Evolutionary conservation across 2,888 invertebrate genomes (phyloP).

Genomic region (Euzetes globulus): DNA sequence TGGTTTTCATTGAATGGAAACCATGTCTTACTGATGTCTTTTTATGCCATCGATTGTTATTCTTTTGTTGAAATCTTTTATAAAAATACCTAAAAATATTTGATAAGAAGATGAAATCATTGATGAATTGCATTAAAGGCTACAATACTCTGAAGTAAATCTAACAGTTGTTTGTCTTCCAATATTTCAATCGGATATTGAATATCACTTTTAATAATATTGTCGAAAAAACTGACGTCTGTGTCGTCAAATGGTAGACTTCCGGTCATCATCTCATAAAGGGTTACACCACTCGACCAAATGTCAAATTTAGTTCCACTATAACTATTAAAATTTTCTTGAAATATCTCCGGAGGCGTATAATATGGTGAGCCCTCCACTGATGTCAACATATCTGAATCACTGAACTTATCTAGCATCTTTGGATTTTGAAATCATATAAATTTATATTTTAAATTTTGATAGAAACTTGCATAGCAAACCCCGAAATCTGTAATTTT

Average conservation of each 20-base stretch:
- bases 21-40: not conserved
- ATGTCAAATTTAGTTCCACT: slow-evolving; percentile 15
- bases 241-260: not conserved
- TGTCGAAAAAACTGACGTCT: not conserved
- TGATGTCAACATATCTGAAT: not conserved
- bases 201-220: not conserved
- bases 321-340: not conserved
- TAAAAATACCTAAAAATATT: not conserved
- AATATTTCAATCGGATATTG: not conserved
- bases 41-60: not conserved
- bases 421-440: not conserved
- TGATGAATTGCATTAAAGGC: not conserved
- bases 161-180: not conserved
- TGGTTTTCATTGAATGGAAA: no score
- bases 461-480: not conserved
- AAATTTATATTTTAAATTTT: not conserved
- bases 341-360: not conserved
- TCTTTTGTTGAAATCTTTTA: slow-evolving; percentile 7
- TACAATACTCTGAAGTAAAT: not conserved
- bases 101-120: not conserved
- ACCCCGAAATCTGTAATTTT: slow-evolving; percentile 6
- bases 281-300: not conserved
- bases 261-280: not conserved
- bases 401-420: not conserved
- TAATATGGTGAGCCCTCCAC: not conserved